These are phyloP conservation scores for Poeciliopsis occidentalis DNA, from an alignment of 2,113 vertebrate genomes.

Conservation along the genomic window DNA sequence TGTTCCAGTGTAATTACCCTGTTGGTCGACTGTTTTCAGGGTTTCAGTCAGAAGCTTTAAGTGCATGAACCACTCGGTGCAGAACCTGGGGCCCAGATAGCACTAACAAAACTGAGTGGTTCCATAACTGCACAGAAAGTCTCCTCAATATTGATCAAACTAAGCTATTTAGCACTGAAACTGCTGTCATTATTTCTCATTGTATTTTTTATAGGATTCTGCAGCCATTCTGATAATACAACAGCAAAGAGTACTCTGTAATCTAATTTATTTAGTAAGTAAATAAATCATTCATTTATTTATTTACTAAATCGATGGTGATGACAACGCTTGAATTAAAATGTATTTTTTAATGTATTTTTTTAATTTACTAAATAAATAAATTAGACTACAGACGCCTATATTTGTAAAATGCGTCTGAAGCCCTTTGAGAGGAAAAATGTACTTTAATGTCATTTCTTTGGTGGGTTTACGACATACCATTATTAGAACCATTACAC, in stretches of 20 bases:
- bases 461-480: not conserved
- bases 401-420: not conserved
- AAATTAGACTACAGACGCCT: not conserved
- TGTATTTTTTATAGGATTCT: too few relatives aligned
- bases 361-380: too few relatives aligned
- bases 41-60: slow-evolving; percentile 18
- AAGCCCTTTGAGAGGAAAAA: not conserved
- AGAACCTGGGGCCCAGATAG: slow-evolving; percentile 8
- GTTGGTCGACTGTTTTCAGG: slow-evolving; percentile 25
- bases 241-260: not conserved
- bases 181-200: too few relatives aligned
- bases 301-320: too few relatives aligned
- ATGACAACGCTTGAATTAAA: too few relatives aligned
- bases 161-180: too few relatives aligned
- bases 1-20: slow-evolving; percentile 5
- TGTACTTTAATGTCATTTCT: not conserved
- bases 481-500: slow-evolving; percentile 19
- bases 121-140: too few relatives aligned
- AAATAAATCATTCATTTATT: too few relatives aligned
- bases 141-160: too few relatives aligned
- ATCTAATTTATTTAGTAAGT: not conserved
- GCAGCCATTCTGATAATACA: too few relatives aligned
- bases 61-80: not conserved
- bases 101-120: too few relatives aligned
- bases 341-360: too few relatives aligned